Evolutionary conservation across 2,888 invertebrate species (phyloP).

Genomic region (Smittia sp.): DNA sequence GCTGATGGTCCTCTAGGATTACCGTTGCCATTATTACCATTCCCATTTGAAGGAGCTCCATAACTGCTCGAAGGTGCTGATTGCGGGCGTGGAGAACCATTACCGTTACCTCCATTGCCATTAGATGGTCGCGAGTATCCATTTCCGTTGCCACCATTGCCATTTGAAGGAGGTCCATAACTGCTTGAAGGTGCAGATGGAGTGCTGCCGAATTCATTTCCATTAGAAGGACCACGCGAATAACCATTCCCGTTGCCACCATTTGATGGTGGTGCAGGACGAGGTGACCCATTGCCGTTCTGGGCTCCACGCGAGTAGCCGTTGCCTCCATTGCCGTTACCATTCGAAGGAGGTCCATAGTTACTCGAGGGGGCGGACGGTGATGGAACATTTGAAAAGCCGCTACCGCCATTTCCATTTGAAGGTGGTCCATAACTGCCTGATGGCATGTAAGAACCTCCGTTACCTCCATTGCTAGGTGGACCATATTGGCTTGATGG

Average conservation of each 20-base stretch:
- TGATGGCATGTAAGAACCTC: not conserved
- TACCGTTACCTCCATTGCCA: not conserved
- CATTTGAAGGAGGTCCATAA: constrained; percentile 15
- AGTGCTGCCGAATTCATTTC: not conserved
- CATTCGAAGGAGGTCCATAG: constrained; percentile 19
- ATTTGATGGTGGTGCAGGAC: not conserved
- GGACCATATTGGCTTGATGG: constrained; percentile 22
- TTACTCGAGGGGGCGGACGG: not conserved
- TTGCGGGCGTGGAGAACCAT: not conserved
- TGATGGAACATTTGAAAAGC: constrained; percentile 4
- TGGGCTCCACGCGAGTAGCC: not conserved
- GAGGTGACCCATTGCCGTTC: constrained; percentile 11
- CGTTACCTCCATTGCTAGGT: not conserved
- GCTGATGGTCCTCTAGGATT: not conserved
- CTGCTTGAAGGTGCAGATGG: not conserved
- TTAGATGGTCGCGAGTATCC: not conserved
- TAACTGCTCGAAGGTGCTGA: constrained; percentile 15
- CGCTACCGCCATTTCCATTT: not conserved
- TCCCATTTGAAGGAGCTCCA: constrained; percentile 25
- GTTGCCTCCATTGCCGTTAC: not conserved
- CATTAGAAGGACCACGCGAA: not conserved
- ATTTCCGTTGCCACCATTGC: constrained; percentile 21
- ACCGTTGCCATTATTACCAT: constrained; percentile 31
- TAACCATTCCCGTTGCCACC: not conserved
- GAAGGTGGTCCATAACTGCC: constrained; percentile 22